Conservation (phyloP, 2,113 vertebrate species). For the cat (Felis catus) region F.catus_Fca126_mat1.0 CM031428.1:27164501-27165000, state of each 20-base stretch:
- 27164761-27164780: background rate
- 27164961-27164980: background rate
- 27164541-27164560: background rate
- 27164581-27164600: background rate
- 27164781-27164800: background rate
- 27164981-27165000: background rate
- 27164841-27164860: background rate
- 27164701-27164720: background rate
- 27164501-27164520: background rate
- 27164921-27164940: background rate
- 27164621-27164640: conserved; percentile 2
- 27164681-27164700: background rate
- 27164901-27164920: background rate
- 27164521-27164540: conserved; percentile 2
- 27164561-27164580: background rate
- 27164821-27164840: background rate
- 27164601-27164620: background rate
- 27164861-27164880: background rate
- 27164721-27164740: background rate
- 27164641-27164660: background rate
- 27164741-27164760: background rate
- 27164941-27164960: background rate
- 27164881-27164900: background rate
- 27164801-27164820: background rate
- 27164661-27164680: background rate